phyloP scores from a whole-genome alignment of 2,888 invertebrate species.

The Phalera bucephala region DNA sequence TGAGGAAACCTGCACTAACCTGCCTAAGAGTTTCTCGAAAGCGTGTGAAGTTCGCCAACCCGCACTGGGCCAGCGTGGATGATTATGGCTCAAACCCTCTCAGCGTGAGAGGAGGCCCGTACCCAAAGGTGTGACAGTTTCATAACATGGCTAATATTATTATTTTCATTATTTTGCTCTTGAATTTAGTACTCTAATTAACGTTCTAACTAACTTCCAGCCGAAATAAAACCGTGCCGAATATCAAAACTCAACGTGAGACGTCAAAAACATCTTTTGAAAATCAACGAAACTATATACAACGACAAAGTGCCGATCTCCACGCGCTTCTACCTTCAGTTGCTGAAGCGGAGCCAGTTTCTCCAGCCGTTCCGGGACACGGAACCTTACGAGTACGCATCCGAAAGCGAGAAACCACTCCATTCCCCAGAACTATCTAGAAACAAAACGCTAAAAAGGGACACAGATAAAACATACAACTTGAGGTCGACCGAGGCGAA shows the following conservation, averaged over 20 bases:
- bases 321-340: conserved; percentile 69
- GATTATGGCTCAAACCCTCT: too few species aligned
- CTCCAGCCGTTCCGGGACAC: conserved; percentile 55
- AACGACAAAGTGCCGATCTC: conserved; percentile 74
- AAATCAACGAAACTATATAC: conserved; percentile 64
- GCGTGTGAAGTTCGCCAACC: too few species aligned
- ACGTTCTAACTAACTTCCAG: too few species aligned
- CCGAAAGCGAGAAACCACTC: conserved; percentile 59
- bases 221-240: conserved; percentile 44
- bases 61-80: too few species aligned
- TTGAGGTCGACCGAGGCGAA: conserved; percentile 62
- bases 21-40: too few species aligned
- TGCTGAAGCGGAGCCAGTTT: conserved; percentile 69
- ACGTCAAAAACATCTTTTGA: conserved; percentile 59
- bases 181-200: too few species aligned
- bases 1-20: too few species aligned
- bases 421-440: conserved; percentile 43
- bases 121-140: too few species aligned
- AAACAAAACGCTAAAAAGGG: conserved; percentile 38
- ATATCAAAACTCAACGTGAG: conserved; percentile 47
- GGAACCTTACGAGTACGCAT: conserved; percentile 68
- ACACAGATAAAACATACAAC: conserved; percentile 60
- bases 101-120: too few species aligned
- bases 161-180: too few species aligned
- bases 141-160: too few species aligned